A percentile compares a stretch with the other conserved stretches of the same genome.
These are phyloP conservation scores for Drosophila nr. perissopoda DNA, from an alignment of 2,888 invertebrate genomes.

Conservation along the genomic window DNA sequence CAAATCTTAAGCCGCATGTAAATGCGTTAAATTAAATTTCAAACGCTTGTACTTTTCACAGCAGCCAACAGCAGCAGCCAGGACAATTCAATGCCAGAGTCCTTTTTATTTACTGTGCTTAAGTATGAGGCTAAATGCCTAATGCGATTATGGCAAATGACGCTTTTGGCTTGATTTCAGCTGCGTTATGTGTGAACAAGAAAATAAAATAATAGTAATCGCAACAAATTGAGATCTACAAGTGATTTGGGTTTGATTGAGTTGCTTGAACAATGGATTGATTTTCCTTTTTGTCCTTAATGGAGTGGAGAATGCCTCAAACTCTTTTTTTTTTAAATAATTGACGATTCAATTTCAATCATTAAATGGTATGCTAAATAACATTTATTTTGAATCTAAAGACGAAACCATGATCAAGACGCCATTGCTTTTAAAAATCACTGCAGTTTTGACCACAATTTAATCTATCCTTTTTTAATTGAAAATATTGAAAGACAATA, in stretches of 20 bases:
- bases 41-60: slow-evolving; percentile 73
- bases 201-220: slow-evolving; percentile 1
- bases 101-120: slow-evolving; percentile 40
- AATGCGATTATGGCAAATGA: slow-evolving; percentile 71
- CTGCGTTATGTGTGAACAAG: slow-evolving; percentile 2
- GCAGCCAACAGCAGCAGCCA: slow-evolving; percentile 47
- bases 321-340: not conserved
- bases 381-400: not conserved
- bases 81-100: slow-evolving; percentile 41
- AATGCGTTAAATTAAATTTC: slow-evolving; percentile 83
- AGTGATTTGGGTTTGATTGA: slow-evolving; percentile 12
- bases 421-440: not conserved
- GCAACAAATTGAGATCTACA: slow-evolving; percentile 7
- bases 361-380: not conserved
- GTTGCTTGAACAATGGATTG: not conserved
- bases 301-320: not conserved
- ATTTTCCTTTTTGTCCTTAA: not conserved
- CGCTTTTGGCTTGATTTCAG: slow-evolving; percentile 37
- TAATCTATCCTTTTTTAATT: not conserved
- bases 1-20: slow-evolving; percentile 80
- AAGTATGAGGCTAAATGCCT: slow-evolving; percentile 49
- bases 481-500: not conserved
- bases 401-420: not conserved
- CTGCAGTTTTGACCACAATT: not conserved
- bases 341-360: not conserved